Conservation (phyloP, 1,140 invertebrate species). For the Sminthurides bifidus region DNA sequence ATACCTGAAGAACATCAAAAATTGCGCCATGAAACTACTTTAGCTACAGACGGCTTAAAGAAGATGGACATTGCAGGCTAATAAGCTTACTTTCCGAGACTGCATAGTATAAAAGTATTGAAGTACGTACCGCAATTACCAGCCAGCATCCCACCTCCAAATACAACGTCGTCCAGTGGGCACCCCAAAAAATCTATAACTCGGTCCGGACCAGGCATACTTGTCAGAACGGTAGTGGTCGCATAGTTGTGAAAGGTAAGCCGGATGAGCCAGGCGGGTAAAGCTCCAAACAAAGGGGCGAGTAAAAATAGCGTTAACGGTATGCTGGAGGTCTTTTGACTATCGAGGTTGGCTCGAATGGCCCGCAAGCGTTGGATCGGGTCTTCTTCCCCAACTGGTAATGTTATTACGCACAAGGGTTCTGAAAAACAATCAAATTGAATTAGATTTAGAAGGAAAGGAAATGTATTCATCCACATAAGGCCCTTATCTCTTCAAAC, state of each 20-base stretch:
- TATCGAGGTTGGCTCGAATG: slow-evolving; percentile 3
- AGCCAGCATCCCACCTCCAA: not conserved
- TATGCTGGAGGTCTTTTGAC: slow-evolving; percentile 14
- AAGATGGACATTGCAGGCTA: not conserved
- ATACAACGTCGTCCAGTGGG: slow-evolving; percentile 2
- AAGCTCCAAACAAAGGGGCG: slow-evolving; percentile 18
- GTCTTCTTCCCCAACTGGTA: slow-evolving; percentile 14
- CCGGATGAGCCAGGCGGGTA: slow-evolving; percentile 11
- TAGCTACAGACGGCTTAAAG: not conserved
- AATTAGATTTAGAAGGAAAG: no score
- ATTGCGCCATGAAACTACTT: not conserved
- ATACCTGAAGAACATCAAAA: slow-evolving; percentile 11
- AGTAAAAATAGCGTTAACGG: slow-evolving; percentile 12
- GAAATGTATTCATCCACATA: no score
- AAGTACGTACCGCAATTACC: not conserved
- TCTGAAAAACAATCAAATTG: no score
- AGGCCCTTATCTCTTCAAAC: no score
- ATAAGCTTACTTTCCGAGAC: not conserved
- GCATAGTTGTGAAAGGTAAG: slow-evolving; percentile 5
- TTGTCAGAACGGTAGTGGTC: slow-evolving; percentile 1
- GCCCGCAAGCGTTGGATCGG: slow-evolving; percentile 6
- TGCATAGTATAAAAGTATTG: not conserved
- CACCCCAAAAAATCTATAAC: slow-evolving; percentile 2
- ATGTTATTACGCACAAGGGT: slow-evolving; percentile 22
- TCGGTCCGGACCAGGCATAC: slow-evolving; percentile 2